Percentiles rank a stretch among this genome's conserved stretches.
Evolutionary conservation across 2,113 vertebrate species (phyloP).

Genomic region (Castor canadensis): DNA sequence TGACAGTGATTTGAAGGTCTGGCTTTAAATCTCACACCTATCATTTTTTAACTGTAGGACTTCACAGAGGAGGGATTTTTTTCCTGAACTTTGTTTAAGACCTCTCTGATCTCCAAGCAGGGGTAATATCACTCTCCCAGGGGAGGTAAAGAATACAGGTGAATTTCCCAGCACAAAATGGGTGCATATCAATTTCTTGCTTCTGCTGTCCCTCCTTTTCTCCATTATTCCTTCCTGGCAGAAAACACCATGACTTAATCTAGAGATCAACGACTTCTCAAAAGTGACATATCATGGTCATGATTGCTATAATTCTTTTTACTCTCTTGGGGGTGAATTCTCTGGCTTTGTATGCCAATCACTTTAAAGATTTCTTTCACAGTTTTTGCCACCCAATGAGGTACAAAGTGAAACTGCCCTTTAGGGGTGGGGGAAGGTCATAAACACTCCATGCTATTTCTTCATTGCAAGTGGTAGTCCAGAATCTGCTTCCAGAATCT

Average conservation of each 20-base stretch:
- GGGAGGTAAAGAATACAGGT: neutral
- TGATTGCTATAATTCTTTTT: neutral
- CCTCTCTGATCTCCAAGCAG: neutral
- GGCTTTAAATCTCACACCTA: neutral
- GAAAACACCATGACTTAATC: neutral
- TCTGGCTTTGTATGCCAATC: no score
- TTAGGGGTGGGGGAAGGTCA: neutral
- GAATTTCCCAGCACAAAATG: neutral
- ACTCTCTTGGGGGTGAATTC: no score
- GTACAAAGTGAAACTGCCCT: neutral
- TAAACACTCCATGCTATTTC: no score
- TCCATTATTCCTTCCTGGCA: neutral
- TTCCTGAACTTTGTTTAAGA: neutral
- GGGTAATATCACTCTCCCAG: neutral
- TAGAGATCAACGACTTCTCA: neutral
- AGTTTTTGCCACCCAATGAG: no score
- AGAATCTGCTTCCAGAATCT: neutral
- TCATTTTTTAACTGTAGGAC: neutral
- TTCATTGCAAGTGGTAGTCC: neutral
- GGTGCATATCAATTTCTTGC: neutral
- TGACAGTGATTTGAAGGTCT: neutral
- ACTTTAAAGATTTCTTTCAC: no score
- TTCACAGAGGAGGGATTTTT: neutral
- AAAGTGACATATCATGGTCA: neutral
- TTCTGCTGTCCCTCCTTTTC: neutral